Percentiles rank a stretch among this genome's conserved stretches.
Conservation (phyloP, 2,797 vertebrate genomes). For the Chromis chromis region DNA sequence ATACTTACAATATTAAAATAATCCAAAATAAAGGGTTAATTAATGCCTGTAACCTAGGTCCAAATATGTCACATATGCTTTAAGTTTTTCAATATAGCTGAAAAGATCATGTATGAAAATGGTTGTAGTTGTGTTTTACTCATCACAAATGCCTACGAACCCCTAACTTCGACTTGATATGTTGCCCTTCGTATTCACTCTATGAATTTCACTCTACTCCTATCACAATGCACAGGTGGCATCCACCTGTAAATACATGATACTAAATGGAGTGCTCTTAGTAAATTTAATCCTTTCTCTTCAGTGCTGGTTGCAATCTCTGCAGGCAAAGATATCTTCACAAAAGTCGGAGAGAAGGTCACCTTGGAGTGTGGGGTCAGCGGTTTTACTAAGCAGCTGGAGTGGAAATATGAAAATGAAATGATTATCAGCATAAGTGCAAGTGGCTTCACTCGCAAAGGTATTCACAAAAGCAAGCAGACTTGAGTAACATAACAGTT, state of each 20-base stretch:
- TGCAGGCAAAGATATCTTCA: conserved; percentile 30
- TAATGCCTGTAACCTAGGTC: background rate
- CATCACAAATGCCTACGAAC: background rate
- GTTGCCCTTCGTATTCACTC: background rate
- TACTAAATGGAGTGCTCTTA: background rate
- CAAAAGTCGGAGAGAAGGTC: fast-evolving
- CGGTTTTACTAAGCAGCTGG: fast-evolving
- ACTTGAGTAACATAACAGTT: background rate
- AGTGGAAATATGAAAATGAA: fast-evolving
- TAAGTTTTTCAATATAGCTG: background rate
- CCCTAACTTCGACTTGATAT: too few species aligned
- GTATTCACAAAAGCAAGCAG: conserved; percentile 36
- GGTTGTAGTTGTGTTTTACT: background rate
- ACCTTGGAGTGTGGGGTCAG: background rate
- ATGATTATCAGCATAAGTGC: fast-evolving
- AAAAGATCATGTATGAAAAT: background rate
- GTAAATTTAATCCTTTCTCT: conserved; percentile 21
- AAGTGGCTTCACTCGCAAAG: fast-evolving
- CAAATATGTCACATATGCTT: background rate
- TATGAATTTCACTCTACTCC: background rate
- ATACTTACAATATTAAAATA: background rate
- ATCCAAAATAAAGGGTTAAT: background rate
- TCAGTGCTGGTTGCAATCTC: conserved; percentile 64
- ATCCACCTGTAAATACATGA: background rate
- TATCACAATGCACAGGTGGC: background rate